Evolutionary conservation across 2,113 vertebrate species (phyloP), one percentile per base, ranked within the genome.

Genomic region (Lagopus leucura): DNA sequence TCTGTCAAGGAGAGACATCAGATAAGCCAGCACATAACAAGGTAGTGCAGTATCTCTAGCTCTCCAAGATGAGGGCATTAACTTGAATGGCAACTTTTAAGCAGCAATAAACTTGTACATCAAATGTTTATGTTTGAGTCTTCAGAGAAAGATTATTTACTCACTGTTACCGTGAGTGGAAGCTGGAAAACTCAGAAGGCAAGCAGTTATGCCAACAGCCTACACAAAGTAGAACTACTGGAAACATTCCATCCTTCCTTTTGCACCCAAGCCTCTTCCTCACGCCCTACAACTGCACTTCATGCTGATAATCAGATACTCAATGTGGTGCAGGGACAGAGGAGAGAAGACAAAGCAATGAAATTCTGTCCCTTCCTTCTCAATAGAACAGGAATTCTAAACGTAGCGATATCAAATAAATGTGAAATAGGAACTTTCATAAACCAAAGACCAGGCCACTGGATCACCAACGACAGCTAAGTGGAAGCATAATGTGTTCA

Each of bases 251-350:
- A 61, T 42, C 27, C 32, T 42, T 19, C n/a, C 52, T 18, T 1
- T 7, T 61, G 17, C 22, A 71, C 11, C 28, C 14, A 22, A 75
- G 2, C 3, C 5, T 72, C n/a, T 57, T 58, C 34, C 19, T 82
- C 52, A 43, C 0, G 0, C 6, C 21, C 3, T 6, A 4, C 19
- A 30, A 36, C 28, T 57, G 38, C n/a, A 78, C 3, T 43, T 5
- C 5, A 16, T 64, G 28, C 20, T 78, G 34, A 47, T 9, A 34
- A 61, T 73, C 3, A 36, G 63, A 83, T 42, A 67, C 34, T 5
- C 77, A 32, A 34, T 19, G 11, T 32, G 4, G 13, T 34, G 0
- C 45, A 12, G 38, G 8, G 25, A 52, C 12, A 45, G 25, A 6
- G 25, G 30, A 82, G 14, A 84, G 14, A 60, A 52, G 24, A 72